phyloP scores from a whole-genome alignment of 2,797 vertebrate genomes.

The Urophycis tenuis region DNA sequence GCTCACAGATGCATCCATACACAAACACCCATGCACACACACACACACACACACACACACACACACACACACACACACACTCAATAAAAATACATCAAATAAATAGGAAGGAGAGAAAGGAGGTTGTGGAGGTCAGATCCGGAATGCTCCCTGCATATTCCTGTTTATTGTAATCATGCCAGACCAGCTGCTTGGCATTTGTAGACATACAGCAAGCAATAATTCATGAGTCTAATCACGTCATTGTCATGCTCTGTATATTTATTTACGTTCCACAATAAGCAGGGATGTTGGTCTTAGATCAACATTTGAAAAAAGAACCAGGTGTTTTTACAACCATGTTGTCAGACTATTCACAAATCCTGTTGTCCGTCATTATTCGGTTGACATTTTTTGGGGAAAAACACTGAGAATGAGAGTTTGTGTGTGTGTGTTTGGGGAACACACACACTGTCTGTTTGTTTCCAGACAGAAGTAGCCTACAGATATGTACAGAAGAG shows the following conservation, averaged over 20 bases:
- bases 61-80: background rate
- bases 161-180: conserved; percentile 57
- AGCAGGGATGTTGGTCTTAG: conserved; percentile 33
- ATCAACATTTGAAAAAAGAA: conserved; percentile 24
- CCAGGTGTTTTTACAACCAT: background rate
- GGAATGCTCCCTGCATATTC: conserved; percentile 56
- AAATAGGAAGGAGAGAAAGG: conserved; percentile 36
- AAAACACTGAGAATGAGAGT: background rate
- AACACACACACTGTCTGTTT: no score
- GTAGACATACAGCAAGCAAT: conserved; percentile 47
- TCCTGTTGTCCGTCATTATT: background rate
- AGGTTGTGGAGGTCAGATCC: conserved; percentile 41
- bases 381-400: background rate
- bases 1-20: background rate
- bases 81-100: background rate
- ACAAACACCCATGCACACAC: background rate
- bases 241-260: conserved; percentile 38
- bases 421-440: no score
- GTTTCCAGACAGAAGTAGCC: background rate
- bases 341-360: conserved; percentile 7
- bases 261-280: conserved; percentile 37
- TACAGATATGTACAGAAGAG: background rate
- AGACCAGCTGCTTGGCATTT: conserved; percentile 67
- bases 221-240: conserved; percentile 61
- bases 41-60: background rate